Evolutionary conservation across 2,113 vertebrate species (phyloP).

Genomic region (Tachysurus fulvidraco): DNA sequence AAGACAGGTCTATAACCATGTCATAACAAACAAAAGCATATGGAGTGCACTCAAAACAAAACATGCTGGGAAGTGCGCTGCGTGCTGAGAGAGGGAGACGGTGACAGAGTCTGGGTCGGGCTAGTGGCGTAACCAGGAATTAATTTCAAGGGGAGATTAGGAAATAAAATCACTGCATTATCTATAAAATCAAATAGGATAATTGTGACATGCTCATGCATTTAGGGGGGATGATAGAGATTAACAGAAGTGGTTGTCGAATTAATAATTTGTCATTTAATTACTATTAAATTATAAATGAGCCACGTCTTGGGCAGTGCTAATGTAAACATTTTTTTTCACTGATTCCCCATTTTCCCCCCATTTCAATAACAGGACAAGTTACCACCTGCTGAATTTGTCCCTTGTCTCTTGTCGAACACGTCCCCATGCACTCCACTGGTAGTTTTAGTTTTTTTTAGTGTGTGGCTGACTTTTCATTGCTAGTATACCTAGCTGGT

Average conservation of each 20-base stretch:
- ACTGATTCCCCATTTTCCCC: neutral
- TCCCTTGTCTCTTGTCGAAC: neutral
- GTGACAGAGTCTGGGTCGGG: neutral
- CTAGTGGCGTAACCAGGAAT: neutral
- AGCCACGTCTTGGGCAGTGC: neutral
- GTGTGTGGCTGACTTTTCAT: neutral
- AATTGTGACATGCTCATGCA: neutral
- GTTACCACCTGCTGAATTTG: neutral
- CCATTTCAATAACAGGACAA: neutral
- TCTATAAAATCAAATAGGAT: neutral
- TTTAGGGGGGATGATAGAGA: neutral
- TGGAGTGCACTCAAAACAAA: neutral
- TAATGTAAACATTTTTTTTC: neutral
- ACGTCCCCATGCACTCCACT: neutral
- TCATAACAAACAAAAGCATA: neutral
- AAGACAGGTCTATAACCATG: neutral
- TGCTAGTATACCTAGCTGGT: neutral
- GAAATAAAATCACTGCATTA: neutral
- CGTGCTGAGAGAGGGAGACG: neutral
- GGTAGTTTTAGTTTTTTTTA: neutral
- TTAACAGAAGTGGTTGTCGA: neutral
- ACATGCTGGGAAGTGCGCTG: neutral
- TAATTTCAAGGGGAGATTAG: conserved; percentile 12
- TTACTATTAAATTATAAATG: neutral
- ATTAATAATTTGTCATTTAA: neutral